Evolutionary conservation across 2,797 vertebrate genomes (phyloP).

Genomic region (Chiloscyllium punctatum): DNA sequence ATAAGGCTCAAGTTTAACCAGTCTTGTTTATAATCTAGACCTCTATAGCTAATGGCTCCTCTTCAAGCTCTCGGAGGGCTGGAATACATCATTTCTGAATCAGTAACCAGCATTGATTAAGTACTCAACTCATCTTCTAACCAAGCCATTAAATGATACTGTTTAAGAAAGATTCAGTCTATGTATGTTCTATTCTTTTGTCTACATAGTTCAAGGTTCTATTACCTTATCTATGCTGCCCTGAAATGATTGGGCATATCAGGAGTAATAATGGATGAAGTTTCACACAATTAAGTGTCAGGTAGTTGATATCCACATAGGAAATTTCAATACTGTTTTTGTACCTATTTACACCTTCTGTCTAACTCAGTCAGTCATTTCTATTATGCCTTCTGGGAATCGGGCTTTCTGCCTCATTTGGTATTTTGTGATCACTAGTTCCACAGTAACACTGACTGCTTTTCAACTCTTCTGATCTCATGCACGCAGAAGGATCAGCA

Average conservation of each 20-base stretch:
- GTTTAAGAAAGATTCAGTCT: neutral
- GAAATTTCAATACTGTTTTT: slow-evolving; percentile 4
- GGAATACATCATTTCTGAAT: neutral
- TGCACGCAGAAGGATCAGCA: neutral
- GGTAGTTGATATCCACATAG: neutral
- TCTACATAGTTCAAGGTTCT: neutral
- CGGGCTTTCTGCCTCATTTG: neutral
- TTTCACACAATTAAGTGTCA: neutral
- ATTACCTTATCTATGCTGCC: neutral
- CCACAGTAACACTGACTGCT: neutral
- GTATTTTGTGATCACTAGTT: neutral
- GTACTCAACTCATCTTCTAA: neutral
- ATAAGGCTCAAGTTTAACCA: neutral
- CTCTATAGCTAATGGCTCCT: neutral
- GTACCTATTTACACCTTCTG: neutral
- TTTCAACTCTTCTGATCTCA: neutral
- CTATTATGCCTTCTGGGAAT: neutral
- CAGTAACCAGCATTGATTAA: neutral
- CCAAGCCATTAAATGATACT: neutral
- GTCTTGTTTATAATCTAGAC: neutral
- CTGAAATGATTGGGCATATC: neutral
- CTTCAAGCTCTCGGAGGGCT: neutral
- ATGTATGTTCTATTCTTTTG: neutral
- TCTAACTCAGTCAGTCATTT: neutral
- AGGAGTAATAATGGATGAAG: neutral